Conservation (phyloP, 1,140 invertebrate genomes). For the Reticulitermes speratus region DNA sequence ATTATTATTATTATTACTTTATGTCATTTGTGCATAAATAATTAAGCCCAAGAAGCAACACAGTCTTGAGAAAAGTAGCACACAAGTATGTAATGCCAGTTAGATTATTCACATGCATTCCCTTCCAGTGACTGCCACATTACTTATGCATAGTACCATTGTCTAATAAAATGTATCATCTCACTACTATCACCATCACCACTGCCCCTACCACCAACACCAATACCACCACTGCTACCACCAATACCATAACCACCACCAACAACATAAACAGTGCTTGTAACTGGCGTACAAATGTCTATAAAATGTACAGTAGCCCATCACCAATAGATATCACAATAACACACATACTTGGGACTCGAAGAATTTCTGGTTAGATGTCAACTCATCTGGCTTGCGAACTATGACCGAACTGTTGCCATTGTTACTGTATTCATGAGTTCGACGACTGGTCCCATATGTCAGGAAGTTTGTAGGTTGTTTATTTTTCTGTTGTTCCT, state of each 20-base stretch:
- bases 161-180: too few relatives aligned
- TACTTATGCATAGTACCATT: too few relatives aligned
- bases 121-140: too few relatives aligned
- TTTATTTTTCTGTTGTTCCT: conserved; percentile 34
- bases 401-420: conserved; percentile 51
- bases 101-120: too few relatives aligned
- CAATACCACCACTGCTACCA: too few relatives aligned
- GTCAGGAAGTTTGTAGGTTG: conserved; percentile 42
- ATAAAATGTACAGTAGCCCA: background rate
- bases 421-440: conserved; percentile 48
- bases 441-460: conserved; percentile 48
- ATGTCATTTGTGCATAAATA: too few relatives aligned
- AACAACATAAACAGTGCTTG: background rate
- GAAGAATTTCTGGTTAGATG: conserved; percentile 40
- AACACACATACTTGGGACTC: conserved; percentile 42
- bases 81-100: too few relatives aligned
- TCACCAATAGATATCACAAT: conserved; percentile 25
- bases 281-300: background rate
- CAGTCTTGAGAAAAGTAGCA: too few relatives aligned
- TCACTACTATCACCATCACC: too few relatives aligned
- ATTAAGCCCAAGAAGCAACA: too few relatives aligned
- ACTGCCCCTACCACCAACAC: background rate
- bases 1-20: too few relatives aligned
- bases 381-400: conserved; percentile 36
- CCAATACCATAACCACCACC: background rate